phyloP scores from a whole-genome alignment of 2,888 invertebrate species.

The Dusona sp. region DNA sequence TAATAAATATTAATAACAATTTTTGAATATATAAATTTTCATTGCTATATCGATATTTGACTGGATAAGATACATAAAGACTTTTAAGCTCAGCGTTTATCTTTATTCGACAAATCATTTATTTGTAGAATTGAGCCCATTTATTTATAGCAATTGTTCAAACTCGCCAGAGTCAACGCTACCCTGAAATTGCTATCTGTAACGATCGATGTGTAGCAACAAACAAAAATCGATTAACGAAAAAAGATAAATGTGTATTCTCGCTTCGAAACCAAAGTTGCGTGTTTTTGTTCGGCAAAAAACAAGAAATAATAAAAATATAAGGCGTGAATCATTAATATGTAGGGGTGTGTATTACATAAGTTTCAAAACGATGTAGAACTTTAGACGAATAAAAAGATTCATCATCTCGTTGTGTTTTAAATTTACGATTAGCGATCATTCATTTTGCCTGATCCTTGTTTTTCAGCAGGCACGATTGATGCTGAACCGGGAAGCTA shows the following conservation, averaged over 20 bases:
- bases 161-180: constrained; percentile 34
- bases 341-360: constrained; percentile 46
- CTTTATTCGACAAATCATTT: constrained; percentile 25
- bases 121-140: constrained; percentile 38
- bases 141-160: constrained; percentile 33
- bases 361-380: constrained; percentile 52
- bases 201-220: constrained; percentile 57
- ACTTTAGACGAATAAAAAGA: constrained; percentile 60
- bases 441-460: constrained; percentile 42
- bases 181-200: constrained; percentile 49
- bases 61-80: constrained; percentile 43
- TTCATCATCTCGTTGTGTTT: constrained; percentile 60
- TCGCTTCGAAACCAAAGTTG: constrained; percentile 54
- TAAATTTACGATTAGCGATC: constrained; percentile 8
- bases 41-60: constrained; percentile 55
- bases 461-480: constrained; percentile 39
- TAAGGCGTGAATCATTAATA: constrained; percentile 36
- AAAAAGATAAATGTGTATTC: constrained; percentile 23
- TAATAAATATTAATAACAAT: too few species aligned
- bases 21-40: constrained; percentile 64
- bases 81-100: constrained; percentile 50
- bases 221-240: constrained; percentile 6
- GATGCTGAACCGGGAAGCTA: not conserved
- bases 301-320: constrained; percentile 22
- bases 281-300: constrained; percentile 33